Percentiles rank a stretch among this genome's conserved stretches.
Evolutionary conservation across 1,140 invertebrate genomes (phyloP).

Genomic region (Pinna nobilis): DNA sequence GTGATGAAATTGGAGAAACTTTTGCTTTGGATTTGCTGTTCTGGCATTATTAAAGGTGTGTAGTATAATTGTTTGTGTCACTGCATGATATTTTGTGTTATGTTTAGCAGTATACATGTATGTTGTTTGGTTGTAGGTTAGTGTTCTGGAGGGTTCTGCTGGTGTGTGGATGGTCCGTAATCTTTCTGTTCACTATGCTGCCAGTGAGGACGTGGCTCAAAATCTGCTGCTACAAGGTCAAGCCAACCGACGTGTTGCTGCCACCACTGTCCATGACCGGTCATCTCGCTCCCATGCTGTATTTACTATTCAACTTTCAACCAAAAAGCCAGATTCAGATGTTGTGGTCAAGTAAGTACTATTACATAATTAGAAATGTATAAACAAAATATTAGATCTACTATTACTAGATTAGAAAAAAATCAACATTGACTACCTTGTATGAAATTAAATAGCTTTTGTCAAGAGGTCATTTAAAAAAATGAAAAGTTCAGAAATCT

Average conservation of each 20-base stretch:
- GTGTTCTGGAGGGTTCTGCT: conserved; percentile 78
- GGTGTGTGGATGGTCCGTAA: conserved; percentile 79
- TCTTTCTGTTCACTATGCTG: conserved; percentile 78
- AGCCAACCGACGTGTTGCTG: conserved; percentile 79
- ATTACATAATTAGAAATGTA: too few relatives aligned
- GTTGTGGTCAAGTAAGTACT: conserved; percentile 71
- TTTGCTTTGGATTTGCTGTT: too few relatives aligned
- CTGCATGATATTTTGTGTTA: too few relatives aligned
- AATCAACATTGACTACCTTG: too few relatives aligned
- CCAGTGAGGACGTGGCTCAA: conserved; percentile 79
- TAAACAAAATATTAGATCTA: too few relatives aligned
- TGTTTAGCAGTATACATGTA: not conserved
- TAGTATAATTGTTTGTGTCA: too few relatives aligned
- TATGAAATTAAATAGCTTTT: too few relatives aligned
- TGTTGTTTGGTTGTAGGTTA: conserved; percentile 69
- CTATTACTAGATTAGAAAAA: too few relatives aligned
- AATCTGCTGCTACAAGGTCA: conserved; percentile 79
- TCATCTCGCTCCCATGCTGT: conserved; percentile 83
- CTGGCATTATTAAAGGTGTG: too few relatives aligned
- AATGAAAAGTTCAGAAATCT: too few relatives aligned
- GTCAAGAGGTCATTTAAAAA: too few relatives aligned
- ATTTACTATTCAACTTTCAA: conserved; percentile 80
- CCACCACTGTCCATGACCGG: conserved; percentile 71
- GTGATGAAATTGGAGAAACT: too few relatives aligned
- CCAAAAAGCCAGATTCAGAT: conserved; percentile 74